Conservation (phyloP, 1,140 invertebrate genomes). For the Eriocheir sinensis region DNA sequence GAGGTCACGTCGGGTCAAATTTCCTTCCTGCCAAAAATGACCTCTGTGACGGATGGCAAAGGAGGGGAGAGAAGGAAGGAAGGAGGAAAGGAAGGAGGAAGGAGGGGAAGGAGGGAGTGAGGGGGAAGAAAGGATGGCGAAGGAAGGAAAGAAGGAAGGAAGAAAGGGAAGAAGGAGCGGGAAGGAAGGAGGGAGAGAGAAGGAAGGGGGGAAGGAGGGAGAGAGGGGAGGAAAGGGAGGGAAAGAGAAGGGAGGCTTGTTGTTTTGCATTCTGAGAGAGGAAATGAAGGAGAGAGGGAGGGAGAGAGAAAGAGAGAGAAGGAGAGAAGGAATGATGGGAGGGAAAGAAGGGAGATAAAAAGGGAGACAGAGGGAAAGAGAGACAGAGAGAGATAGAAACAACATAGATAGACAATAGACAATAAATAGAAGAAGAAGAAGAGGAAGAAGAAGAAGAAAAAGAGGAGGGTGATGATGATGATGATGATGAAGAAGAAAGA, state of each 20-base stretch:
- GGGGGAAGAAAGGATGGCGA: not conserved
- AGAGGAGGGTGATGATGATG: too few relatives aligned
- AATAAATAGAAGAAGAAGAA: too few relatives aligned
- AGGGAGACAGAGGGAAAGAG: not conserved
- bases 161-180: not conserved
- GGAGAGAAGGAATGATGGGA: not conserved
- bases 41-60: not conserved
- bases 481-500: too few relatives aligned
- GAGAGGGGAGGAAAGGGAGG: not conserved
- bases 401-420: too few relatives aligned
- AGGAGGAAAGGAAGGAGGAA: too few relatives aligned
- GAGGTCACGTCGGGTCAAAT: not conserved
- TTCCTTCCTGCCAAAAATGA: slow-evolving; percentile 13
- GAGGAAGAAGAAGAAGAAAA: too few relatives aligned
- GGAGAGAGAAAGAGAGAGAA: too few relatives aligned
- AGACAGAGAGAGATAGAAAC: too few relatives aligned
- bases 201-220: not conserved
- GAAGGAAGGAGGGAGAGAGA: too few relatives aligned
- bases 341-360: too few relatives aligned
- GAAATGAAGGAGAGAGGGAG: not conserved
- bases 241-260: not conserved
- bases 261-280: too few relatives aligned
- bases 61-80: not conserved
- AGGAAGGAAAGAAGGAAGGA: too few relatives aligned
- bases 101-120: not conserved